Percentiles rank a stretch among this genome's conserved stretches.
These are phyloP conservation scores for Sialia sialis DNA, from an alignment of 2,113 vertebrate species.

Conservation along the genomic window DNA sequence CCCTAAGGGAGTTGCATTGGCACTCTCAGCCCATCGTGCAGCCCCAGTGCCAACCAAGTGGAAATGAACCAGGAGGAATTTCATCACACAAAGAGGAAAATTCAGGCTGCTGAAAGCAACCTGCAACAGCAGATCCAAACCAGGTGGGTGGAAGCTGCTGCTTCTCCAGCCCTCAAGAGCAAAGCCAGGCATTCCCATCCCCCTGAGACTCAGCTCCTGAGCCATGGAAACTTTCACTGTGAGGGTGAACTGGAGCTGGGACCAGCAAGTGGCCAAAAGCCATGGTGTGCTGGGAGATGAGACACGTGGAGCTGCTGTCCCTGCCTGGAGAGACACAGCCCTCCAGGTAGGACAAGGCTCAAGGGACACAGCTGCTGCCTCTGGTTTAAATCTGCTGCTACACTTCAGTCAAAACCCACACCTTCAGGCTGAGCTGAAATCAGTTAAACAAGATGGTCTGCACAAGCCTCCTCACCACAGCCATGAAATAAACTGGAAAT, in stretches of 20 bases:
- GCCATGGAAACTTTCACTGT: neutral
- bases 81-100: neutral
- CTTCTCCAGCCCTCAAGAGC: neutral
- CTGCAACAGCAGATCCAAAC: neutral
- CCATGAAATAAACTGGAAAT: neutral
- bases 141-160: neutral
- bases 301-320: neutral
- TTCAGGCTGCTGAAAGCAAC: neutral
- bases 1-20: neutral
- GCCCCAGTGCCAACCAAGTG: neutral
- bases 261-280: neutral
- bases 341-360: neutral
- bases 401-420: neutral
- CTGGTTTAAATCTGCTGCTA: neutral
- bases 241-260: neutral
- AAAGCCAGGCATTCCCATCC: neutral
- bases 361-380: neutral
- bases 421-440: neutral
- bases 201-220: neutral
- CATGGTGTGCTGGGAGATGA: rapidly evolving
- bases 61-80: neutral
- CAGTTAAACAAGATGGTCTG: neutral
- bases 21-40: neutral
- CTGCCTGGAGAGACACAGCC: neutral
- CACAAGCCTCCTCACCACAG: neutral